Conservation (phyloP, 2,888 invertebrate species). For the Pinctada fucata region DNA sequence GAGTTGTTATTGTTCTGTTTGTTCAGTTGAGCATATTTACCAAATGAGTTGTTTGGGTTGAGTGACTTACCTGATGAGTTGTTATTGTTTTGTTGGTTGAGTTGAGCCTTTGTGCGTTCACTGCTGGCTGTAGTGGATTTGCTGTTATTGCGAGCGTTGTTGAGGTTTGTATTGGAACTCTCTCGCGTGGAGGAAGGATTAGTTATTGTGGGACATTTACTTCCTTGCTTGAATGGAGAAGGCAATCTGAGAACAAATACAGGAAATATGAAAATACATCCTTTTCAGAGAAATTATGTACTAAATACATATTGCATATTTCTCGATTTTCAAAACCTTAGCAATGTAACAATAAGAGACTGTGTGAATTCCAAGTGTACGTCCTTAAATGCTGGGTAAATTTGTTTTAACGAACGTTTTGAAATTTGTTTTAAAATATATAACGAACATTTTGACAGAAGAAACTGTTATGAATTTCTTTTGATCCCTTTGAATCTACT, state of each 20-base stretch:
- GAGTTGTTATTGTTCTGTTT: slow-evolving; percentile 55
- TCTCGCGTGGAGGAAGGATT: slow-evolving; percentile 64
- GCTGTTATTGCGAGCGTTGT: slow-evolving; percentile 51
- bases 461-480: too few relatives aligned
- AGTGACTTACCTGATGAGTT: slow-evolving; percentile 40
- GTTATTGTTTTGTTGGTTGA: slow-evolving; percentile 61
- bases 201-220: slow-evolving; percentile 61
- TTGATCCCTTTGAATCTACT: too few relatives aligned
- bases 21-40: slow-evolving; percentile 50
- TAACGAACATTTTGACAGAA: too few relatives aligned
- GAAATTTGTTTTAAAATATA: too few relatives aligned
- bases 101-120: slow-evolving; percentile 46
- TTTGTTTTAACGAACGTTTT: too few relatives aligned
- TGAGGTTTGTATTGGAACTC: slow-evolving; percentile 50
- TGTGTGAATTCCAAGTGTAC: too few relatives aligned
- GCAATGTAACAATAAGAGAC: too few relatives aligned
- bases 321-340: too few relatives aligned
- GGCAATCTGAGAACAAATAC: slow-evolving; percentile 62
- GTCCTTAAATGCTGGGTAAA: too few relatives aligned
- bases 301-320: too few relatives aligned
- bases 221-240: slow-evolving; percentile 62
- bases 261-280: neutral
- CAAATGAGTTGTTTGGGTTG: slow-evolving; percentile 52
- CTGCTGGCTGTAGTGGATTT: slow-evolving; percentile 41
- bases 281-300: neutral